A percentile compares a stretch with the other conserved stretches of the same genome.
These are phyloP conservation scores for Probaryconus sp. DNA, from an alignment of 1,140 invertebrate genomes.

Conservation along the genomic window DNA sequence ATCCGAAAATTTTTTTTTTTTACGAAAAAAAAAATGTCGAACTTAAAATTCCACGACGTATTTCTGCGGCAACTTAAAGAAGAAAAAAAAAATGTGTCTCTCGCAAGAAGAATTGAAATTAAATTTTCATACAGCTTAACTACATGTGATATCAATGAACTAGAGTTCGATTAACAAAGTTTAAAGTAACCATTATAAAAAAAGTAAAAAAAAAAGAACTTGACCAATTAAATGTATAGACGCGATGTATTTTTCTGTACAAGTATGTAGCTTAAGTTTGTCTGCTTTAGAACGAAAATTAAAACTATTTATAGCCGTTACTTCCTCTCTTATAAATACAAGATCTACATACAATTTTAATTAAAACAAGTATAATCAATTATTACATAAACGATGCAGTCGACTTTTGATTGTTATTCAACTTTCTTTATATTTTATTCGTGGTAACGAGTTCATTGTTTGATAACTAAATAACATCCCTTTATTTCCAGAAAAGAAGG, in stretches of 20 bases:
- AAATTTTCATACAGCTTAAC: conserved; percentile 13
- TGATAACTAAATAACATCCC: too few species aligned
- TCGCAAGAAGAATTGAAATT: background rate
- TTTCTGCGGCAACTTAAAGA: background rate
- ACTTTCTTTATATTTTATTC: too few species aligned
- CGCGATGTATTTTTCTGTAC: conserved; percentile 19
- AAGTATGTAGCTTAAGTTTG: conserved; percentile 29
- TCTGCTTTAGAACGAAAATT: conserved; percentile 40
- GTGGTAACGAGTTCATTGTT: too few species aligned
- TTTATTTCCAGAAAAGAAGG: too few species aligned
- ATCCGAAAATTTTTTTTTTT: too few species aligned
- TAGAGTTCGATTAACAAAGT: conserved; percentile 43
- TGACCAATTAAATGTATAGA: conserved; percentile 57
- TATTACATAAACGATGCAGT: conserved; percentile 10
- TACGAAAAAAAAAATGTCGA: too few species aligned
- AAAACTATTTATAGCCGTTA: conserved; percentile 31
- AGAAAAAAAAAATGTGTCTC: background rate
- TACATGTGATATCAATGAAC: conserved; percentile 38
- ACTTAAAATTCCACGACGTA: too few species aligned
- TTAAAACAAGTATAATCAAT: conserved; percentile 45
- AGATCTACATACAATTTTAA: conserved; percentile 37
- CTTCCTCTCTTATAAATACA: conserved; percentile 28
- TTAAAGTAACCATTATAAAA: conserved; percentile 40
- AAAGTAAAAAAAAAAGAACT: too few species aligned
- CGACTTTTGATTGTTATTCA: conserved; percentile 8